A percentile compares a stretch with the other conserved stretches of the same genome.
Conservation (phyloP, 2,113 vertebrate genomes). For the Steatornis caripensis region DNA sequence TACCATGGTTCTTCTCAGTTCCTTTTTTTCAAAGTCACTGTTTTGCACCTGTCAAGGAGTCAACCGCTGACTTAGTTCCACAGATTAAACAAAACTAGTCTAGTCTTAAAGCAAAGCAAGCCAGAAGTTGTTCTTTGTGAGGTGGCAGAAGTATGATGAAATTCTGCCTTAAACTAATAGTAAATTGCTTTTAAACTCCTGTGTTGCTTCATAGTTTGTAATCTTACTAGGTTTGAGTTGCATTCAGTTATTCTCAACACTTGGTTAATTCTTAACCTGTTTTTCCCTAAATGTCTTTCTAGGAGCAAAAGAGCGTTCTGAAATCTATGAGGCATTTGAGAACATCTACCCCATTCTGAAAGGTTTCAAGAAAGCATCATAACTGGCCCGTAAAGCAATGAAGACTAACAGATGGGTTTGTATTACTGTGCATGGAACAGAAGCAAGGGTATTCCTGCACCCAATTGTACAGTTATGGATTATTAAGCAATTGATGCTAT, state of each 20-base stretch:
- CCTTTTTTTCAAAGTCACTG: background rate
- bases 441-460: background rate
- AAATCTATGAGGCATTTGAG: conserved; percentile 97
- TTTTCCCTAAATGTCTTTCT: background rate
- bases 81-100: background rate
- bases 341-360: conserved; percentile 97
- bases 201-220: background rate
- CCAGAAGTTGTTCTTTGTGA: background rate
- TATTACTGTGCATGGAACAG: background rate
- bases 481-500: background rate
- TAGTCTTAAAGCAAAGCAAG: background rate
- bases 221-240: background rate
- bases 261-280: background rate
- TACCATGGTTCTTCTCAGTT: background rate
- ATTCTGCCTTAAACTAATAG: background rate
- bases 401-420: background rate
- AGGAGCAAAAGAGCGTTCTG: conserved; percentile 94
- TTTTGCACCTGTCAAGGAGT: background rate
- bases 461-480: rapidly evolving
- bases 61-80: background rate
- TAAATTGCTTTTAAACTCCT: background rate
- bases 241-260: background rate
- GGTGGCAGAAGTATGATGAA: background rate
- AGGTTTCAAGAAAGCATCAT: conserved; percentile 84
- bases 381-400: background rate